These are phyloP conservation scores for Brachionus rotundiformis DNA, from an alignment of 1,140 invertebrate species.

Conservation along the genomic window DNA sequence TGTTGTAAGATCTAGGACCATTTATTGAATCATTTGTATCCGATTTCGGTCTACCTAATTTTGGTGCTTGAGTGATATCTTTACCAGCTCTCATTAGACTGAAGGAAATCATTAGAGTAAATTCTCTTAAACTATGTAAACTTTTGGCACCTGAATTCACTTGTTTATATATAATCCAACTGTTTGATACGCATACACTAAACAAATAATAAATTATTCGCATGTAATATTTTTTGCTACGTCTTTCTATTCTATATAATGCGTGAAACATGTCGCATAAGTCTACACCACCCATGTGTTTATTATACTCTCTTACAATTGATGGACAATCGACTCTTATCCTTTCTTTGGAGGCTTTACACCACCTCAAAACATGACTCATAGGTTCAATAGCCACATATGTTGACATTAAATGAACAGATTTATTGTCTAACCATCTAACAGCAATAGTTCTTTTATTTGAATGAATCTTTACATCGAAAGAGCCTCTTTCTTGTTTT, in stretches of 20 bases:
- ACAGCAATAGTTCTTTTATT: constrained; percentile 56
- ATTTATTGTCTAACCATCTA: constrained; percentile 65
- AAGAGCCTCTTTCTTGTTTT: constrained; percentile 55
- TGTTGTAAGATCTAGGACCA: neutral
- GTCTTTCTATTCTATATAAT: too few species aligned
- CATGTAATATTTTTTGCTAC: too few species aligned
- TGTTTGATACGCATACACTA: constrained; percentile 59
- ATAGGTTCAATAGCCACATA: constrained; percentile 59
- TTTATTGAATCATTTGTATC: constrained; percentile 32
- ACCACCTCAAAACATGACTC: constrained; percentile 56
- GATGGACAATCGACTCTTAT: constrained; percentile 62
- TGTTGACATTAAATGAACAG: constrained; percentile 61
- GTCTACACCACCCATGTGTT: constrained; percentile 65
- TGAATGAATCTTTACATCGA: constrained; percentile 53
- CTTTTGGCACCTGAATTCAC: constrained; percentile 14
- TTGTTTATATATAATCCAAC: constrained; percentile 55
- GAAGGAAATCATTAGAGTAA: constrained; percentile 17
- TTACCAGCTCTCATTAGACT: constrained; percentile 28
- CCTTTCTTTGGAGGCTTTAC: constrained; percentile 56
- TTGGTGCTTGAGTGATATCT: constrained; percentile 40
- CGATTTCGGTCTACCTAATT: constrained; percentile 31
- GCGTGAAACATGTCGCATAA: constrained; percentile 64
- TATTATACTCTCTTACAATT: constrained; percentile 65
- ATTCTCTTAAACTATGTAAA: constrained; percentile 40
- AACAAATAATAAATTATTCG: constrained; percentile 64